phyloP scores from a whole-genome alignment of 2,113 vertebrate genomes.

The Pseudopipra pipra region DNA sequence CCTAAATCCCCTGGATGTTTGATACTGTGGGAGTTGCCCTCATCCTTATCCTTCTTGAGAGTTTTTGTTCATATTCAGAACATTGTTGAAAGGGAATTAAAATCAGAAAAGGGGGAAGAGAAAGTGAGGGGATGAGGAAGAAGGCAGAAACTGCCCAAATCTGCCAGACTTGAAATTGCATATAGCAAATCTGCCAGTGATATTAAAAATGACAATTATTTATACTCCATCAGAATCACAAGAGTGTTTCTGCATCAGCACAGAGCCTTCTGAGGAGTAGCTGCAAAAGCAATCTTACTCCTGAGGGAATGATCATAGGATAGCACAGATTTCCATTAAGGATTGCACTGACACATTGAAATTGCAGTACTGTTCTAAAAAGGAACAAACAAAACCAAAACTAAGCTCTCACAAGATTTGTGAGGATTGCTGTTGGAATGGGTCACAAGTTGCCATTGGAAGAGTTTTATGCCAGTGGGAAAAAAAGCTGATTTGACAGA shows the following conservation, averaged over 20 bases:
- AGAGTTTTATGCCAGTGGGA: not conserved
- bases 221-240: not conserved
- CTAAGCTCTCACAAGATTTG: not conserved
- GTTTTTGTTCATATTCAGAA: not conserved
- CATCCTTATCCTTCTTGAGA: not conserved
- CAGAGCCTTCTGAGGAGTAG: not conserved
- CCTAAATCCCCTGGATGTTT: not conserved
- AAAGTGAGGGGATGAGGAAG: not conserved
- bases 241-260: not conserved
- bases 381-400: not conserved
- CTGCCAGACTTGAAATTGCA: not conserved
- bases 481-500: not conserved
- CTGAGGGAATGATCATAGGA: not conserved
- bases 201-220: not conserved
- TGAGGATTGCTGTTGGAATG: not conserved
- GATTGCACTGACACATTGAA: not conserved
- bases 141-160: not conserved
- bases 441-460: not conserved
- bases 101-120: not conserved
- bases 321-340: not conserved
- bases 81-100: not conserved
- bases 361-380: not conserved
- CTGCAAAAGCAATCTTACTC: not conserved
- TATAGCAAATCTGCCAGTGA: not conserved
- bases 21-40: not conserved